These are phyloP conservation scores for Aphaenogaster floridana DNA, from an alignment of 1,140 invertebrate genomes.

Conservation along the genomic window DNA sequence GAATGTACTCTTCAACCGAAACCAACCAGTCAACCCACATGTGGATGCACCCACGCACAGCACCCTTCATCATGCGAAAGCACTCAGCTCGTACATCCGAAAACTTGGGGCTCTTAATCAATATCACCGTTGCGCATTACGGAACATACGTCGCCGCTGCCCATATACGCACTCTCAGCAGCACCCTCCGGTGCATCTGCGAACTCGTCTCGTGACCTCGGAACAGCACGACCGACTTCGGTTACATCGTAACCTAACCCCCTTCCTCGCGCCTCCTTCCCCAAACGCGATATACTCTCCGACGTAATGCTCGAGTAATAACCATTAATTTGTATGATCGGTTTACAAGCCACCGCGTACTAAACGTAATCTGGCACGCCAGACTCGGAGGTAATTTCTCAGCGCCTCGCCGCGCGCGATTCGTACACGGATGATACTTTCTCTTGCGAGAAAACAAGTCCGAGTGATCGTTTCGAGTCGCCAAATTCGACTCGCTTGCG, in stretches of 20 bases:
- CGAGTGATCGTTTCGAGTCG: not conserved
- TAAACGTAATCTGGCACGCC: constrained; percentile 51
- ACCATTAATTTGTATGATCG: constrained; percentile 72
- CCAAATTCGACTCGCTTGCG: constrained; percentile 36
- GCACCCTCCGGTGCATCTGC: constrained; percentile 7
- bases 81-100: constrained; percentile 49
- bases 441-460: not conserved
- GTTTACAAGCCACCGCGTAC: constrained; percentile 59
- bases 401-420: not conserved
- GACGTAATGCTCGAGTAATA: constrained; percentile 65
- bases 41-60: not conserved
- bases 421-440: constrained; percentile 12
- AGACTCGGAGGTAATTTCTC: constrained; percentile 48
- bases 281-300: not conserved
- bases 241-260: not conserved
- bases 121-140: constrained; percentile 68
- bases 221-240: constrained; percentile 27
- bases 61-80: constrained; percentile 44
- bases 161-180: constrained; percentile 26
- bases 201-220: constrained; percentile 9
- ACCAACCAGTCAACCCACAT: constrained; percentile 25
- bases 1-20: constrained; percentile 21
- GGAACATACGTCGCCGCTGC: constrained; percentile 24
- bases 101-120: constrained; percentile 68
- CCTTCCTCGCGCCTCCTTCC: not conserved